Percentiles rank a stretch among this genome's conserved stretches.
phyloP scores from a whole-genome alignment of 2,888 invertebrate genomes.

The Tipula vernalis region DNA sequence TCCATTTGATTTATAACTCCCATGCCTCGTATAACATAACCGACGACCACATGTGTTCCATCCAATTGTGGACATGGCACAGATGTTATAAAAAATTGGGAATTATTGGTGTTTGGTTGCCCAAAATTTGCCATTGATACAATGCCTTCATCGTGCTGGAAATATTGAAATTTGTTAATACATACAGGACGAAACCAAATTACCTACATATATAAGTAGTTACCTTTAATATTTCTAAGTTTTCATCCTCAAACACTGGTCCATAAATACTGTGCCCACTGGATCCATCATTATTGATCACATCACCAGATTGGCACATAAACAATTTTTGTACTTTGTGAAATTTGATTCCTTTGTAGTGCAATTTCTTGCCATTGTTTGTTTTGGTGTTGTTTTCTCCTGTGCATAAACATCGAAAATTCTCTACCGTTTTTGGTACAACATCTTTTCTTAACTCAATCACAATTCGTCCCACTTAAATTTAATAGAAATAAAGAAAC shows the following conservation, averaged over 20 bases:
- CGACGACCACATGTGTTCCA: constrained; percentile 70
- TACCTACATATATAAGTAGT: background rate
- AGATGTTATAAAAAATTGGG: constrained; percentile 87
- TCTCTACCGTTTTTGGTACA: constrained; percentile 80
- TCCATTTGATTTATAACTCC: constrained; percentile 61
- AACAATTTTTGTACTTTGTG: constrained; percentile 77
- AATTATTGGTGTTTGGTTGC: constrained; percentile 70
- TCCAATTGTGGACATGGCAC: constrained; percentile 65
- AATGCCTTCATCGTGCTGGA: constrained; percentile 49
- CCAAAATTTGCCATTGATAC: constrained; percentile 75
- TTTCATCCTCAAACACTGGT: constrained; percentile 79
- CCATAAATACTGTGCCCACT: constrained; percentile 95
- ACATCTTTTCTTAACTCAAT: constrained; percentile 75
- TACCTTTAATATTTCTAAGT: constrained; percentile 44
- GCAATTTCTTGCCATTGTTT: constrained; percentile 50
- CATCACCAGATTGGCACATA: constrained; percentile 79
- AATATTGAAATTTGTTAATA: too few relatives aligned
- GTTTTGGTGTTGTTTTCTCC: constrained; percentile 59
- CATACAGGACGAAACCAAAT: constrained; percentile 30
- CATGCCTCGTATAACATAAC: constrained; percentile 63
- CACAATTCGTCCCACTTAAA: constrained; percentile 66
- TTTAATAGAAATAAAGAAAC: background rate
- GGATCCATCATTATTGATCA: constrained; percentile 67
- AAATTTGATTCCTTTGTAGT: constrained; percentile 72
- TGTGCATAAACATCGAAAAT: constrained; percentile 84